Percentiles rank a stretch among this genome's conserved stretches.
Conservation (phyloP, 2,888 invertebrate species). For the Hetaerina titia region DNA sequence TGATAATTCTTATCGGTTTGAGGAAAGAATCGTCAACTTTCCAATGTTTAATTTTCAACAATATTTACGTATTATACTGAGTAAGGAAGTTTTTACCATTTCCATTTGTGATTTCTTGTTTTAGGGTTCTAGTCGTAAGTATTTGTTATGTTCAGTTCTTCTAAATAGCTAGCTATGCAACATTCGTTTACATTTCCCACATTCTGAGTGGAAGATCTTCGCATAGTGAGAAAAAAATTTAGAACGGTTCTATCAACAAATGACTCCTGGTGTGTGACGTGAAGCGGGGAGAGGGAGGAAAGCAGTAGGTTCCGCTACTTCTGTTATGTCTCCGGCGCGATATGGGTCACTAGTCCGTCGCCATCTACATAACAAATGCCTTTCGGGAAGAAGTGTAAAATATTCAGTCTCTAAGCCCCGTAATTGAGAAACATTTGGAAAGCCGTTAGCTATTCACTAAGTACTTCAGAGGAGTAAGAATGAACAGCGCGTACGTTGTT, state of each 20-base stretch:
- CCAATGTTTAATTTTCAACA: too few relatives aligned
- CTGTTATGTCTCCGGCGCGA: neutral
- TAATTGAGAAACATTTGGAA: neutral
- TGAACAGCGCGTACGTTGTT: neutral
- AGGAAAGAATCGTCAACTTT: too few relatives aligned
- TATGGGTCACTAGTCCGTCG: neutral
- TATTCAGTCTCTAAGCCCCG: neutral
- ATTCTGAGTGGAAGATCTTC: neutral
- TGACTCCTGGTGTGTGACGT: neutral
- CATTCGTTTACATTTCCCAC: neutral
- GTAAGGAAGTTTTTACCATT: too few relatives aligned
- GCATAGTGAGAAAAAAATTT: neutral
- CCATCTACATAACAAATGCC: neutral
- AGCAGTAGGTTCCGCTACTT: neutral
- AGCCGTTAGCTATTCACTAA: neutral
- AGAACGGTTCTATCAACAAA: neutral
- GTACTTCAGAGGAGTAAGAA: neutral
- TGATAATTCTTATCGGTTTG: too few relatives aligned
- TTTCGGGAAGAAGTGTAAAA: neutral
- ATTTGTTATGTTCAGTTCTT: too few relatives aligned
- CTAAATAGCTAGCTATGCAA: too few relatives aligned
- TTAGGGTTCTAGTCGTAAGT: too few relatives aligned
- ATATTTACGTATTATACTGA: too few relatives aligned
- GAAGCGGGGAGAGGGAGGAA: neutral
- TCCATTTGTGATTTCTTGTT: too few relatives aligned